A percentile compares a stretch with the other conserved stretches of the same genome.
phyloP scores from a whole-genome alignment of 2,113 vertebrate genomes.

The Pan paniscus region DNA sequence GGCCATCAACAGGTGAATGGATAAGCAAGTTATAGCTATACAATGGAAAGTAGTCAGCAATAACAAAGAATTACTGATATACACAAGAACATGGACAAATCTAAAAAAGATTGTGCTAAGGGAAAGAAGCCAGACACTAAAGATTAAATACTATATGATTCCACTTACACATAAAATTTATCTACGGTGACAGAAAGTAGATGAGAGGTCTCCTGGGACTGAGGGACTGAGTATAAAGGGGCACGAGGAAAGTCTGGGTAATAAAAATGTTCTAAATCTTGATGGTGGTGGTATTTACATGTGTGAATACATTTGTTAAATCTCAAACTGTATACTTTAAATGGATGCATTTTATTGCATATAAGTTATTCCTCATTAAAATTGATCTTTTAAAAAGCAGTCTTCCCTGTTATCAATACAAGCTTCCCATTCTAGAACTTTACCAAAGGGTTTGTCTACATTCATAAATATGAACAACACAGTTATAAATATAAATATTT shows the following conservation, averaged over 20 bases:
- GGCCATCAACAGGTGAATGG: not conserved
- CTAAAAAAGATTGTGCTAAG: not conserved
- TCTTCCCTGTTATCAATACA: not conserved
- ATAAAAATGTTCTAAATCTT: not conserved
- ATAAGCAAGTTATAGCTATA: not conserved
- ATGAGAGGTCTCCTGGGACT: not conserved
- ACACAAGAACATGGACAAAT: not conserved
- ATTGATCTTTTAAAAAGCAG: not conserved
- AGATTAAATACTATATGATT: not conserved
- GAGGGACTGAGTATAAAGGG: not conserved
- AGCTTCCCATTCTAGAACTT: constrained; percentile 22
- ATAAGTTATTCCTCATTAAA: constrained; percentile 43
- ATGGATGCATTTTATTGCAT: not conserved
- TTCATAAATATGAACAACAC: constrained; percentile 41
- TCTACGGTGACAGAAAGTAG: not conserved
- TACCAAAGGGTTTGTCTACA: not conserved
- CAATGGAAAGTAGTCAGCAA: not conserved
- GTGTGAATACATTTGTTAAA: not conserved
- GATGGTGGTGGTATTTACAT: not conserved
- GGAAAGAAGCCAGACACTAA: constrained; percentile 22
- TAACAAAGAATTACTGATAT: not conserved
- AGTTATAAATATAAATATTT: constrained; percentile 66
- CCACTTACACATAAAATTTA: not conserved
- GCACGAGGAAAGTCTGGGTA: not conserved
- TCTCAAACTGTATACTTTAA: constrained; percentile 9